These are phyloP conservation scores for Diplolepis rosae DNA, from an alignment of 2,888 invertebrate species.

Conservation along the genomic window DNA sequence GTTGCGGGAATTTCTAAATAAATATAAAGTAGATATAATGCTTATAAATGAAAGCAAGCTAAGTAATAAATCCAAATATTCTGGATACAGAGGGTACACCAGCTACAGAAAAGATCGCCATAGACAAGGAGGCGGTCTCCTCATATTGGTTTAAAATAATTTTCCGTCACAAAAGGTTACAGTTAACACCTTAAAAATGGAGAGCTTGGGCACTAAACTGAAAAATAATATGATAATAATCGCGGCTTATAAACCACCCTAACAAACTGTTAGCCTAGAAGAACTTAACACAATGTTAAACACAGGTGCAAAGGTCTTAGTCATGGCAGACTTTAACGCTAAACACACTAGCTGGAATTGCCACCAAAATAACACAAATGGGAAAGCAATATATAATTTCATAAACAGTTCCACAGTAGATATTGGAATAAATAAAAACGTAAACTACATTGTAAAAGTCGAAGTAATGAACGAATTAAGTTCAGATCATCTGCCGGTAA, in stretches of 20 bases:
- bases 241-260: constrained; percentile 21
- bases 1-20: constrained; percentile 35
- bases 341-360: constrained; percentile 43
- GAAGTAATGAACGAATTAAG: constrained; percentile 36
- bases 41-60: constrained; percentile 40
- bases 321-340: constrained; percentile 46
- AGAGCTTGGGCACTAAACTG: constrained; percentile 28
- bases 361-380: constrained; percentile 35
- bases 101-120: constrained; percentile 36
- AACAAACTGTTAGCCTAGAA: background rate
- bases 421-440: constrained; percentile 42
- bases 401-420: constrained; percentile 36
- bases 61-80: background rate
- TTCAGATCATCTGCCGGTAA: constrained; percentile 48
- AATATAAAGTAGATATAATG: constrained; percentile 39
- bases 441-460: constrained; percentile 13
- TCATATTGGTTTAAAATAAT: constrained; percentile 11
- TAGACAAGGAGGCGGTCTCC: constrained; percentile 21
- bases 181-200: background rate
- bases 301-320: constrained; percentile 31
- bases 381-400: constrained; percentile 33
- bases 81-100: background rate
- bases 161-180: background rate
- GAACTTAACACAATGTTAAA: constrained; percentile 40
- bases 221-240: constrained; percentile 9